Evolutionary conservation across 2,888 invertebrate species (phyloP).

Genomic region (Lasioglossum oenotherae): DNA sequence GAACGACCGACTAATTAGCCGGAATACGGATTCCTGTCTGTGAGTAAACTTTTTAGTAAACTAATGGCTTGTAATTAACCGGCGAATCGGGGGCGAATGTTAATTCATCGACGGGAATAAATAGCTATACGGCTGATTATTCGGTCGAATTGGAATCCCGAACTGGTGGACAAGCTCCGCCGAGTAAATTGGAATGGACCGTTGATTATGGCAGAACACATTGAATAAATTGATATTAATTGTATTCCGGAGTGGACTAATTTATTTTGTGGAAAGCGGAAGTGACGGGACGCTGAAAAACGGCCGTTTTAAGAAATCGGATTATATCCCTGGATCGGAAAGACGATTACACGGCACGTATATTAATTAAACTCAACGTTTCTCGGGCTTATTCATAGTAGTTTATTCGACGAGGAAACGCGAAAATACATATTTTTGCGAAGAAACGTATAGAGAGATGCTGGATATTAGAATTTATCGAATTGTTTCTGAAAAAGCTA

Average conservation of each 20-base stretch:
- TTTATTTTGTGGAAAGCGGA: neutral
- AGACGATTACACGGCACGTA: neutral
- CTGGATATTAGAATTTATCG: neutral
- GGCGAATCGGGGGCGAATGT: constrained; percentile 9
- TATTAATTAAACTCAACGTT: neutral
- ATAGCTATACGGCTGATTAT: neutral
- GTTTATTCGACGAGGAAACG: neutral
- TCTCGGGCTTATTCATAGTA: neutral
- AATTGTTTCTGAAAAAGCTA: neutral
- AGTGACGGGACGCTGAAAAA: neutral
- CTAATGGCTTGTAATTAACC: constrained; percentile 13
- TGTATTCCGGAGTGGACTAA: neutral
- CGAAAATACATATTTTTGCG: neutral
- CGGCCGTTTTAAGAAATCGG: neutral
- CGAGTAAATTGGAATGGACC: constrained; percentile 3
- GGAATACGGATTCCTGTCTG: constrained; percentile 13
- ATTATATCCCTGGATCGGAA: neutral
- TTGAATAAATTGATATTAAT: constrained; percentile 6
- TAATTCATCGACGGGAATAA: constrained; percentile 8
- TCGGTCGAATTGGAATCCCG: too few species aligned
- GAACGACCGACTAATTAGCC: constrained; percentile 1
- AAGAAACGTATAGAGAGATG: neutral
- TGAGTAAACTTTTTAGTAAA: constrained; percentile 4
- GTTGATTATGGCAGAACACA: neutral
- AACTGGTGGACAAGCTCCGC: neutral